phyloP scores from a whole-genome alignment of 2,797 vertebrate genomes.

The Diceros bicornis region DNA sequence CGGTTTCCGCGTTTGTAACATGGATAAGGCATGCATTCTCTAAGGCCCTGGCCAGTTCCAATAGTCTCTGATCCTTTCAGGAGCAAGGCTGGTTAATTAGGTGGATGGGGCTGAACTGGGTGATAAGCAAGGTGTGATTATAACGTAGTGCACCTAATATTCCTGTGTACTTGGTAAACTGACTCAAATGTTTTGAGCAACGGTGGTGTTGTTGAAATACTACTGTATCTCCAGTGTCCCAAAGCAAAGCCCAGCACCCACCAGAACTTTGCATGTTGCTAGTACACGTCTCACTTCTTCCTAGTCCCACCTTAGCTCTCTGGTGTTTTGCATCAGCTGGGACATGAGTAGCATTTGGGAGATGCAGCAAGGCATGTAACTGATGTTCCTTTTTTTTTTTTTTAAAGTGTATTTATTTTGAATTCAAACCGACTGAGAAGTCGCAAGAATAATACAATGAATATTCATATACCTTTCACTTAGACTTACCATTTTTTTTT shows the following conservation, averaged over 20 bases:
- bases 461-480: neutral
- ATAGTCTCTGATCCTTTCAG: neutral
- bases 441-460: neutral
- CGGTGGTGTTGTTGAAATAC: neutral
- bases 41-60: neutral
- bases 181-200: neutral
- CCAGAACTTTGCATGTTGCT: neutral
- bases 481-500: neutral
- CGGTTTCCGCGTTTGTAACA: neutral
- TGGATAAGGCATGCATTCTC: neutral
- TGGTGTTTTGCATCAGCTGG: fast-evolving
- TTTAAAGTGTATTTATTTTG: neutral
- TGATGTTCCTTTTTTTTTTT: neutral
- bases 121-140: neutral
- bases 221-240: neutral
- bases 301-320: neutral
- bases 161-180: neutral
- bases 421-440: neutral
- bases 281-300: fast-evolving
- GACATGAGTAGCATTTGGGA: neutral
- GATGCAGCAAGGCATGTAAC: neutral
- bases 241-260: neutral
- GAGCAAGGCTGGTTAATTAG: neutral
- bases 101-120: too few relatives aligned
- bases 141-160: neutral